Percentiles rank a stretch among this genome's conserved stretches.
Conservation (phyloP, 1,140 invertebrate genomes). For the Plodia interpunctella region DNA sequence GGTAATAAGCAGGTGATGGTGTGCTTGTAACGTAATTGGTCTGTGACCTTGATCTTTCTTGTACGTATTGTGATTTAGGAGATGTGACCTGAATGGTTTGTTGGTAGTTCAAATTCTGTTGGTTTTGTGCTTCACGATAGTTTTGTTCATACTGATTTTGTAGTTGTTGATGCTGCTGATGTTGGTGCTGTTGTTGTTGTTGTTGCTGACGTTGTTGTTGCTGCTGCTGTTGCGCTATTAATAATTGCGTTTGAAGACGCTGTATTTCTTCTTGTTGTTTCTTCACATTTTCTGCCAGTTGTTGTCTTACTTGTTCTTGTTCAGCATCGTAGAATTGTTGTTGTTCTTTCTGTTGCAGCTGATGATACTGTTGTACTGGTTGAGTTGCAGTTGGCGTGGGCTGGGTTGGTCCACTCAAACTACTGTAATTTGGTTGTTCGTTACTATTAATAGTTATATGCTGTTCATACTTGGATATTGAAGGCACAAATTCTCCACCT, state of each 20-base stretch:
- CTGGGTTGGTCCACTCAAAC: slow-evolving; percentile 40
- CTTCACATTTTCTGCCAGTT: slow-evolving; percentile 65
- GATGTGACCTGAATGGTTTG: slow-evolving; percentile 52
- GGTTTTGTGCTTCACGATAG: slow-evolving; percentile 30
- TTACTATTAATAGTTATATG: slow-evolving; percentile 79
- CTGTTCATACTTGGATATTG: slow-evolving; percentile 86
- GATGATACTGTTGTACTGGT: slow-evolving; percentile 32
- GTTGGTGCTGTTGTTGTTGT: slow-evolving; percentile 42
- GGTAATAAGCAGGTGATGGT: slow-evolving; percentile 50
- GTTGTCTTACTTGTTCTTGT: slow-evolving; percentile 73
- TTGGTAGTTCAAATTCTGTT: slow-evolving; percentile 27
- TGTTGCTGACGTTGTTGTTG: slow-evolving; percentile 44
- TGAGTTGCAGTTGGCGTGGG: slow-evolving; percentile 41
- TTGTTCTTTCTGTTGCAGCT: slow-evolving; percentile 39
- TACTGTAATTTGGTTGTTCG: slow-evolving; percentile 38
- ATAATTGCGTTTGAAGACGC: slow-evolving; percentile 60
- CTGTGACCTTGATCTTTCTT: slow-evolving; percentile 58
- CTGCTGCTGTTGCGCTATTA: slow-evolving; percentile 50
- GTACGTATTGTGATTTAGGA: slow-evolving; percentile 47
- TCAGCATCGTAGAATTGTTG: slow-evolving; percentile 60
- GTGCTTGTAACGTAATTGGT: slow-evolving; percentile 50
- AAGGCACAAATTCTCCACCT: slow-evolving; percentile 83
- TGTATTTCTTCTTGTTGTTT: slow-evolving; percentile 71
- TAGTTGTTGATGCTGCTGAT: slow-evolving; percentile 47
- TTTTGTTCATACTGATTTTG: slow-evolving; percentile 44